Conservation (phyloP, 2,888 invertebrate genomes). For the Phoronis australis region DNA sequence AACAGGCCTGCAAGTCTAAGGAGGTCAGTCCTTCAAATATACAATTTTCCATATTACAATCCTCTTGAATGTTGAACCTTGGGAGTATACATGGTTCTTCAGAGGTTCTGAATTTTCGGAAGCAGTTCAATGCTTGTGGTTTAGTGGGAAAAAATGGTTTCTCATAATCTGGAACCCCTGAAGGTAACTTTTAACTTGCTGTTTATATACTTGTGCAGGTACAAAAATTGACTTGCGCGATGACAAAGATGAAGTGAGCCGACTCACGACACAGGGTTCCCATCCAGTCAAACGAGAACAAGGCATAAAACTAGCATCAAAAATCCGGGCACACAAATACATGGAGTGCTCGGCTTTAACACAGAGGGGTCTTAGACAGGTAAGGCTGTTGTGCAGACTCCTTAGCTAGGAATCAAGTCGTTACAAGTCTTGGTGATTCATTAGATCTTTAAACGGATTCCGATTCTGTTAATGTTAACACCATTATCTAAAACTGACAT, state of each 20-base stretch:
- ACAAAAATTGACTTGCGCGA: constrained; percentile 99
- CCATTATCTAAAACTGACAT: neutral
- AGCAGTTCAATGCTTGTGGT: too few species aligned
- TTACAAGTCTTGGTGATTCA: too few species aligned
- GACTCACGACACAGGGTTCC: constrained; percentile 86
- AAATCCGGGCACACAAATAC: constrained; percentile 97
- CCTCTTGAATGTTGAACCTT: too few species aligned
- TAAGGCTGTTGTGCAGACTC: too few species aligned
- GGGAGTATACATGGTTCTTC: too few species aligned
- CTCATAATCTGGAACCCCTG: neutral
- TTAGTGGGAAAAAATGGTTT: neutral
- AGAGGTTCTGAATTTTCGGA: too few species aligned
- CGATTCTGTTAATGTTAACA: too few species aligned
- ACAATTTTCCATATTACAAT: too few species aligned
- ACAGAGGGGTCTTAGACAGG: constrained; percentile 92
- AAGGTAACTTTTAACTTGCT: neutral
- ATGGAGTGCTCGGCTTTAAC: constrained; percentile 99
- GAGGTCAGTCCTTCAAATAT: too few species aligned
- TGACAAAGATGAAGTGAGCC: constrained; percentile 89
- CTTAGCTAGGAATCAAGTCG: too few species aligned
- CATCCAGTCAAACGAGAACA: constrained; percentile 96
- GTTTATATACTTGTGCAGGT: constrained; percentile 58
- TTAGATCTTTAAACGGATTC: too few species aligned
- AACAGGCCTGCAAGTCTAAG: too few species aligned
- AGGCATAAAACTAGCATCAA: constrained; percentile 96